Percentiles rank a stretch among this genome's conserved stretches.
Evolutionary conservation across 2,113 vertebrate species (phyloP).

Genomic region (Elgaria multicarinata): DNA sequence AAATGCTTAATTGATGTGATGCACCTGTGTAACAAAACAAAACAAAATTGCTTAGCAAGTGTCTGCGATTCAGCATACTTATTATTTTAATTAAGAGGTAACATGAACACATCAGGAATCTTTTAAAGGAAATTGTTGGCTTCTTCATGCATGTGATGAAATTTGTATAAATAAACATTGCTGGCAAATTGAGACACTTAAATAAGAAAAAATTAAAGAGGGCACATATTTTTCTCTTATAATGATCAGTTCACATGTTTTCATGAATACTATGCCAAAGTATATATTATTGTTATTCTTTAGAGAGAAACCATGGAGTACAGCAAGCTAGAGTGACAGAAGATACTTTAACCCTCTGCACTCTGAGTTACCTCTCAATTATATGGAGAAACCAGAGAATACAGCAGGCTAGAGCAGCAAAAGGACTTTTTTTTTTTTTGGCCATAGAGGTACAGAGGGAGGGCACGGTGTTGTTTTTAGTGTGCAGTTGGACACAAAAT

Average conservation of each 20-base stretch:
- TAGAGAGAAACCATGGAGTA: neutral
- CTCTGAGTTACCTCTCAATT: no score
- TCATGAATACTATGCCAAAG: neutral
- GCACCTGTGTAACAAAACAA: slow-evolving; percentile 3
- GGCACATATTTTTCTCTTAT: neutral
- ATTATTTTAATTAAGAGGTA: slow-evolving; percentile 52
- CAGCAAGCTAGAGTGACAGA: no score
- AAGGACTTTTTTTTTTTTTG: no score
- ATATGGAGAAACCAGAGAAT: no score
- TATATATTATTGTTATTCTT: neutral
- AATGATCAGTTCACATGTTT: neutral
- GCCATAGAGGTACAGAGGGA: no score
- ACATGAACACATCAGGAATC: neutral
- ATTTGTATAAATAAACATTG: slow-evolving; percentile 9
- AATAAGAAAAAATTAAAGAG: neutral
- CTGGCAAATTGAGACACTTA: neutral
- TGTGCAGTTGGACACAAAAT: no score
- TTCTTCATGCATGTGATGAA: slow-evolving; percentile 17
- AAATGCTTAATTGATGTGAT: slow-evolving; percentile 32
- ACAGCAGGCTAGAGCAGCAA: no score
- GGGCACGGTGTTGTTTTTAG: no score
- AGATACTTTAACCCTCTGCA: no score
- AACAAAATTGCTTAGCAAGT: slow-evolving; percentile 42
- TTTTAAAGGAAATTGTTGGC: slow-evolving; percentile 15
- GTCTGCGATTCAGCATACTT: neutral